phyloP scores from a whole-genome alignment of 1,140 invertebrate species.

The Bombus impatiens region DNA sequence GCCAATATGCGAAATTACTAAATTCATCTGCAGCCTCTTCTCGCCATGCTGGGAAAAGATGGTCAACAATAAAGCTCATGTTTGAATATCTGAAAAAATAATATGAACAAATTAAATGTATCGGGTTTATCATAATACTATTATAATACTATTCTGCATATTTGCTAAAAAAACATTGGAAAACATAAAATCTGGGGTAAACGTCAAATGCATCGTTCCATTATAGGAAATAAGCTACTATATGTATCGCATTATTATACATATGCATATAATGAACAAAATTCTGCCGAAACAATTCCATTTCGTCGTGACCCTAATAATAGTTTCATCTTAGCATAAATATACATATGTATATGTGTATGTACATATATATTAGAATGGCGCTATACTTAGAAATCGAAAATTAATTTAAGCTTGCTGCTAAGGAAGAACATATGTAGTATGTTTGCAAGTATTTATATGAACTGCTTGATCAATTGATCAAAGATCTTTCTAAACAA shows the following conservation, averaged over 20 bases:
- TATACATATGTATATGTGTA: background rate
- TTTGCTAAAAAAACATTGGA: background rate
- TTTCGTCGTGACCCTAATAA: background rate
- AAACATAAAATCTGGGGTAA: background rate
- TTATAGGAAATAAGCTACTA: background rate
- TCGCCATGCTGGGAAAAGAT: constrained; percentile 92
- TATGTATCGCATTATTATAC: background rate
- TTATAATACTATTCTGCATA: no score
- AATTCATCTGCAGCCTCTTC: constrained; percentile 91
- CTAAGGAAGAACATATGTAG: background rate
- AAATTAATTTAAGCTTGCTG: background rate
- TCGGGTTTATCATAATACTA: no score
- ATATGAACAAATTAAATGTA: background rate
- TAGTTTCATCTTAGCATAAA: background rate
- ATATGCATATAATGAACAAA: background rate
- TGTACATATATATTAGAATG: background rate
- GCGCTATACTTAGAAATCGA: background rate
- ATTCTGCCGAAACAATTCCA: background rate
- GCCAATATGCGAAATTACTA: constrained; percentile 95
- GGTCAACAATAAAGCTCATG: constrained; percentile 96
- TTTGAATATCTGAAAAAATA: constrained; percentile 90
- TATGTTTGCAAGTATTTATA: background rate
- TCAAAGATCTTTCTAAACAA: no score
- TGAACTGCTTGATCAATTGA: background rate
- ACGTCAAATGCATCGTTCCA: background rate